Evolutionary conservation across 1,140 invertebrate species (phyloP), one percentile per base, ranked within the genome.

Genomic region (Drosophila pachea): DNA sequence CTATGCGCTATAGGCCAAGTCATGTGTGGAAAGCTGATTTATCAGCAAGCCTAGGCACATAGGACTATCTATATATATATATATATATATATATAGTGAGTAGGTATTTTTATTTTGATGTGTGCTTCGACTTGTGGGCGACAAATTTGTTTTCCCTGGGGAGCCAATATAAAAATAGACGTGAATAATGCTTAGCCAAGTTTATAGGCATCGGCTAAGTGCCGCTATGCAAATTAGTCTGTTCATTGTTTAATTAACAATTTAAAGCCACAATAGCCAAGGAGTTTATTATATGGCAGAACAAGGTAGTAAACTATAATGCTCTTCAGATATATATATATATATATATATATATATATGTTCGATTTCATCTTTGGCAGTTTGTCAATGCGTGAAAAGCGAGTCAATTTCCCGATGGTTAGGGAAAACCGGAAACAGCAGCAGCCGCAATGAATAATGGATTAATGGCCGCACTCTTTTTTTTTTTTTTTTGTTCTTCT

Each of bases 341-440:
- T 35, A 35, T 35, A 35, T 4, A 35, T 35, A 2, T 35, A 35
- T 35, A 35, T 29, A 47, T 47, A 29, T 47, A 22, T 29, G 16
- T 22, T 22, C 22, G 22, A 22, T 22, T 22, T 22, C 45, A 7
- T 32, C 52, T 56, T 55, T 63, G 58, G 72, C 68, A 76, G 58
- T 48, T 76, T 67, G 60, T 58, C 73, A 61, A 52, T 9, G 54
- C 68, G 32, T 61, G 2, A 31, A 59, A 64, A 68, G 59, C 58
- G 58, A 69, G 68, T 75, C 54, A 68, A 64, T 73, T 69, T 54
- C 12, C 50, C 29, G n/a, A 33, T 49, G 7, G 1, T 22, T 33
- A 4, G 31, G n/a, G n/a, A n/a, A 63, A 76, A 50, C 74, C 76
- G 69, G 74, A 76, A 67, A 56, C 76, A 43, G 4, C 22, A 22